Evolutionary conservation across 2,888 invertebrate species (phyloP), one percentile per base, ranked within the genome.

Genomic region (Sphaerophoria taeniata): DNA sequence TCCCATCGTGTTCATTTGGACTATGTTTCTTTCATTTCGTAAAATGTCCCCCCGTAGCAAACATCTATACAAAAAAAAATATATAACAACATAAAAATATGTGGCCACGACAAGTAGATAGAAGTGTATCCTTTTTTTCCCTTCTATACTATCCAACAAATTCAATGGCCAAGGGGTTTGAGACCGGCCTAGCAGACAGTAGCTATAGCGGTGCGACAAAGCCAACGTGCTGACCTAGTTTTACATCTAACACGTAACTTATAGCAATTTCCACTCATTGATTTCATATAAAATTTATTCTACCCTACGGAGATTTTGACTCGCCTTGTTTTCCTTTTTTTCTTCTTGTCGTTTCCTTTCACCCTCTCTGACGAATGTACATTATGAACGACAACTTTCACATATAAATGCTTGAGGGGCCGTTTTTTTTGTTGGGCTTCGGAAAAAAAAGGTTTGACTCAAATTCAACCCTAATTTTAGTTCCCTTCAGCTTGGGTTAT

Each of bases 221-320:
- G 24, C 24, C 39, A 39, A 16, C 53, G 16, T 45, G 61, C 55
- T 72, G 80, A 56, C 80, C 74, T 80, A 75, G 69, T 70, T 80
- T 45, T 55, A 69, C 69, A 45, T 74, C 56, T 53, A 69, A 51
- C 63, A 80, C 61, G 74, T 74, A 77, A 43, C 71, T 67, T 60
- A 82, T 31, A 67, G 67, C 53, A 76, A 76, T 76, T 82, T 82
- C 55, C 60, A 76, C 71, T 76, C 81, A 82, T 82, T 76, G 81
- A 82, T 82, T 82, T 76, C 72, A 51, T 55, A 76, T 82, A 72
- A 82, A 82, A 72, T 39, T 61, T 65, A 71, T 74, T 71, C 36
- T 31, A 39, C 58, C 47, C 76, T 72, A 67, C 11, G 60, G 55
- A 24, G 24, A 67, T 72, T 65, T 49, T 47, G 69, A 74, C 49